A percentile compares a stretch with the other conserved stretches of the same genome.
Conservation (phyloP, 2,113 vertebrate species). For the Oreotrochilus melanogaster region DNA sequence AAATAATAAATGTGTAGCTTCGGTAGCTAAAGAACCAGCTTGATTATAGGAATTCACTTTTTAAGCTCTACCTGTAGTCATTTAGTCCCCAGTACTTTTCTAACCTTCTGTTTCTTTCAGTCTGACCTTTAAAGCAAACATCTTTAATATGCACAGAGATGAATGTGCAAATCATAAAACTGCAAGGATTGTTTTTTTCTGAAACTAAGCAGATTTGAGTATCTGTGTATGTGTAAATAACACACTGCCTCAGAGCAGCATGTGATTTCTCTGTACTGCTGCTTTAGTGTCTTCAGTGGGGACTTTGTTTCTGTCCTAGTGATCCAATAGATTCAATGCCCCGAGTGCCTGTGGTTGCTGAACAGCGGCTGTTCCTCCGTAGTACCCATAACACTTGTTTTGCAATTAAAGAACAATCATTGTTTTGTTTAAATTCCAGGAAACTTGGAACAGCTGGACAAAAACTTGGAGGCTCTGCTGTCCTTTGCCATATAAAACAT, state of each 20-base stretch:
- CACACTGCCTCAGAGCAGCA: background rate
- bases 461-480: slow-evolving; percentile 95
- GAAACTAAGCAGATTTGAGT: background rate
- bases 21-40: background rate
- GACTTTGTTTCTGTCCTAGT: background rate
- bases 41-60: background rate
- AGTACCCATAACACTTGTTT: background rate
- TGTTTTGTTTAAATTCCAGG: slow-evolving; percentile 73
- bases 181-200: background rate
- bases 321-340: background rate
- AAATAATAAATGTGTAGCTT: background rate
- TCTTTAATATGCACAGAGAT: background rate
- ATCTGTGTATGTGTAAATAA: background rate
- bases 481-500: slow-evolving; percentile 95
- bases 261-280: background rate
- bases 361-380: background rate
- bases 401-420: background rate
- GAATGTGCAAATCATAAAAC: background rate
- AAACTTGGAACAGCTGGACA: slow-evolving; percentile 98
- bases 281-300: background rate
- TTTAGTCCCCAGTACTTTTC: background rate
- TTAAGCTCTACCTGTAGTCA: background rate
- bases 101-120: background rate
- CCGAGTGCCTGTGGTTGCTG: background rate
- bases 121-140: background rate